Evolutionary conservation across 2,113 vertebrate genomes (phyloP).

Genomic region (Chlorocebus sabaeus): DNA sequence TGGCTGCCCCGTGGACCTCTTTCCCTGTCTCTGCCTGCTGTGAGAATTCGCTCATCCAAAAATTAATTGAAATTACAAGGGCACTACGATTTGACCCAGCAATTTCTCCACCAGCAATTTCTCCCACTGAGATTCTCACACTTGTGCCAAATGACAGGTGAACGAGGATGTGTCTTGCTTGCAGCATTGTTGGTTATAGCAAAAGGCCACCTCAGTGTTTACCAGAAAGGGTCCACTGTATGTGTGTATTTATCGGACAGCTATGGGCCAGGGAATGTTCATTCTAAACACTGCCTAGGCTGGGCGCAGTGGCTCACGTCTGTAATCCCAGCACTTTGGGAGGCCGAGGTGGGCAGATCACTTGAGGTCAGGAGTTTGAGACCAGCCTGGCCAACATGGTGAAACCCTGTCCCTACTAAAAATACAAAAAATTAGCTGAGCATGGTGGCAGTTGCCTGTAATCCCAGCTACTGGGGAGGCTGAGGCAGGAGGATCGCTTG

Average conservation of each 20-base stretch:
- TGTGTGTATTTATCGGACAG: background rate
- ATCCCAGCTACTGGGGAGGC: too few species aligned
- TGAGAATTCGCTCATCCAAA: background rate
- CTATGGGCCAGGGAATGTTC: background rate
- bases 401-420: too few species aligned
- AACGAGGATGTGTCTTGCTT: background rate
- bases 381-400: too few species aligned
- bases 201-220: background rate
- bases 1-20: background rate
- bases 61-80: slow-evolving; percentile 37
- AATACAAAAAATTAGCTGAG: too few species aligned
- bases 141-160: background rate
- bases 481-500: too few species aligned
- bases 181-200: background rate
- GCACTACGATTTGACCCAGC: background rate
- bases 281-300: background rate
- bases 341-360: too few species aligned
- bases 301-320: too few species aligned
- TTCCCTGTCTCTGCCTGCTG: background rate
- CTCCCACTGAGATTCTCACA: background rate
- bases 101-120: background rate
- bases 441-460: too few species aligned
- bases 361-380: too few species aligned
- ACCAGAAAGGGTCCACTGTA: background rate
- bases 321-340: too few species aligned